Evolutionary conservation across 2,113 vertebrate species (phyloP).

Genomic region (Semnornis frantzii): DNA sequence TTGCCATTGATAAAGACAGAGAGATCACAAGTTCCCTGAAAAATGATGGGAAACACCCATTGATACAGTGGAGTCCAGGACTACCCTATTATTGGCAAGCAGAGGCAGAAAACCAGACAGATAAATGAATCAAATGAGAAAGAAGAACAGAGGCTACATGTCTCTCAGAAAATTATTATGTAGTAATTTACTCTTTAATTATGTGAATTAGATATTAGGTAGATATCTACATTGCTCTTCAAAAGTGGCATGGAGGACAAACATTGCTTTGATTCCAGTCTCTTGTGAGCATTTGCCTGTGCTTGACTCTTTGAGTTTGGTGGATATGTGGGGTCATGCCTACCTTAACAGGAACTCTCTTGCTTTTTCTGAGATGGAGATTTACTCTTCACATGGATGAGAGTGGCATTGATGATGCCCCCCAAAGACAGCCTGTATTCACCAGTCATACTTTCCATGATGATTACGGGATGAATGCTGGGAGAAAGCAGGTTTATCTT

Average conservation of each 20-base stretch:
- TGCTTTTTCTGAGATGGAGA: not conserved
- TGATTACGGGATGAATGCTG: not conserved
- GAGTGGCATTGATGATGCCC: not conserved
- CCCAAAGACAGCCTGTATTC: not conserved
- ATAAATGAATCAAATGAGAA: not conserved
- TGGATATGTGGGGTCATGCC: not conserved
- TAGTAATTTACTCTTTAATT: constrained; percentile 25
- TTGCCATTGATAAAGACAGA: not conserved
- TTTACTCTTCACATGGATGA: not conserved
- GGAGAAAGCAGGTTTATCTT: not conserved
- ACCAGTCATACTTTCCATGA: not conserved
- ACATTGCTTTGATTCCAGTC: not conserved
- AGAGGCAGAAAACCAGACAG: not conserved
- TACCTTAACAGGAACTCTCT: not conserved
- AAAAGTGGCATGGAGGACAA: constrained; percentile 9
- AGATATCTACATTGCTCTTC: not conserved
- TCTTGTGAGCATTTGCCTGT: not conserved
- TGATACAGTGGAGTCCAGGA: not conserved
- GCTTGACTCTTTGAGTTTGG: not conserved
- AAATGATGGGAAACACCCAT: not conserved
- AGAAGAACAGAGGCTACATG: not conserved
- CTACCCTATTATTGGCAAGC: not conserved
- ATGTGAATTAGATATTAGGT: constrained; percentile 27
- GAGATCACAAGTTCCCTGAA: not conserved
- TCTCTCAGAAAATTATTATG: constrained; percentile 25